A percentile compares a stretch with the other conserved stretches of the same genome.
These are phyloP conservation scores for Hydrochoerus hydrochaeris DNA, from an alignment of 2,113 vertebrate genomes.

Conservation along the genomic window DNA sequence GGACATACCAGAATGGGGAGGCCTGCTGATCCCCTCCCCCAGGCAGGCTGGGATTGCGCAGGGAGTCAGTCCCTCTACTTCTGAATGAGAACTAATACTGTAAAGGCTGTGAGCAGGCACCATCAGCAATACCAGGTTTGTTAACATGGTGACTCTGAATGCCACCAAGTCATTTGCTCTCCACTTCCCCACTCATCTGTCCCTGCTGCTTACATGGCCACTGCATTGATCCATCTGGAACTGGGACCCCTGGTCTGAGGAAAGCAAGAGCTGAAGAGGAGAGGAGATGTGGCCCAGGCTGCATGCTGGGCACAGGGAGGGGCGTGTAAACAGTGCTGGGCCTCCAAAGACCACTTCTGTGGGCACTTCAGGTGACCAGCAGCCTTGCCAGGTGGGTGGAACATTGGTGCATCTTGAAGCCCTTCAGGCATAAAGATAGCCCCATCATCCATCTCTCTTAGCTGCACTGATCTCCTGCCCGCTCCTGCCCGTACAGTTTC, in stretches of 20 bases:
- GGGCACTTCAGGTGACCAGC: background rate
- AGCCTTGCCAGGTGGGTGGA: background rate
- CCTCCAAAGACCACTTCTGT: too few species aligned
- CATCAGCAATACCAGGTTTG: background rate
- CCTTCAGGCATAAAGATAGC: background rate
- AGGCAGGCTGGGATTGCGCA: background rate
- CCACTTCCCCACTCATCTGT: background rate
- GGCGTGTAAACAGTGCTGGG: fast-evolving
- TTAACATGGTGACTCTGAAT: background rate
- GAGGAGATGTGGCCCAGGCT: background rate
- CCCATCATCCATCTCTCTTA: background rate
- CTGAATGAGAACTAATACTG: background rate
- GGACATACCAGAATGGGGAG: background rate
- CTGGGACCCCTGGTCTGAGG: background rate
- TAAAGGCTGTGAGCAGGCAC: background rate
- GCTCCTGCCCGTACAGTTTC: background rate
- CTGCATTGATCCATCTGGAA: background rate
- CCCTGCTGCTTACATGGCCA: background rate
- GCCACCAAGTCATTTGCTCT: background rate
- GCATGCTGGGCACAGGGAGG: fast-evolving
- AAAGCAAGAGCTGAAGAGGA: background rate
- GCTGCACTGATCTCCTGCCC: background rate
- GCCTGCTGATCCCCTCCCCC: background rate
- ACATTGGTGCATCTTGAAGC: background rate
- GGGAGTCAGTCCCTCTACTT: background rate